Evolutionary conservation across 2,888 invertebrate genomes (phyloP).

Genomic region (Chloroclystis v-ata): DNA sequence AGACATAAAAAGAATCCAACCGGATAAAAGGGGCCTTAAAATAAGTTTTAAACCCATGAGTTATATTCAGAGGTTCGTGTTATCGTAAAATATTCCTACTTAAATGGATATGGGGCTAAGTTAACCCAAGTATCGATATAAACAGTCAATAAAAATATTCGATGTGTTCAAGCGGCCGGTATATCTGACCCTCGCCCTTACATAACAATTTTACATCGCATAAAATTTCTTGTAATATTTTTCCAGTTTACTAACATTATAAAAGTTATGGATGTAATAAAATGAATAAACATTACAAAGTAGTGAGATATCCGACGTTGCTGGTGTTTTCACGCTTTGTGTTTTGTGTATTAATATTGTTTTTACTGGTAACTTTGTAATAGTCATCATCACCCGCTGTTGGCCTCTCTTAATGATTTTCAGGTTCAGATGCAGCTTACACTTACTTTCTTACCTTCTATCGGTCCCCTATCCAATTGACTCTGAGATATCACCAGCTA

Average conservation of each 20-base stretch:
- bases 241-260: conserved; percentile 47
- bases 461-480: background rate
- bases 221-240: conserved; percentile 47
- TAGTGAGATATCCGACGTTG: conserved; percentile 2
- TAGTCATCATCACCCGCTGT: too few species aligned
- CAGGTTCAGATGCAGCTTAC: too few species aligned
- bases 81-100: conserved; percentile 59
- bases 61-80: background rate
- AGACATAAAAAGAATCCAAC: too few species aligned
- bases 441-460: too few species aligned
- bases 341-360: too few species aligned
- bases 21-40: too few species aligned
- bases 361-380: too few species aligned
- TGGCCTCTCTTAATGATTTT: too few species aligned
- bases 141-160: conserved; percentile 47
- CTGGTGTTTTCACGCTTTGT: background rate
- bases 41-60: too few species aligned
- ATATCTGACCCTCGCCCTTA: conserved; percentile 38
- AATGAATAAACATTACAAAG: conserved; percentile 36
- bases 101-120: conserved; percentile 20
- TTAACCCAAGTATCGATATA: conserved; percentile 36
- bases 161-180: conserved; percentile 30
- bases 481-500: background rate
- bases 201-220: conserved; percentile 51
- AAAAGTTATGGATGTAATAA: conserved; percentile 50